A percentile compares a stretch with the other conserved stretches of the same genome.
Evolutionary conservation across 35 echinoderm and acorn worm genomes (phyloP).

Genomic region (Stichopus chloronotus): DNA sequence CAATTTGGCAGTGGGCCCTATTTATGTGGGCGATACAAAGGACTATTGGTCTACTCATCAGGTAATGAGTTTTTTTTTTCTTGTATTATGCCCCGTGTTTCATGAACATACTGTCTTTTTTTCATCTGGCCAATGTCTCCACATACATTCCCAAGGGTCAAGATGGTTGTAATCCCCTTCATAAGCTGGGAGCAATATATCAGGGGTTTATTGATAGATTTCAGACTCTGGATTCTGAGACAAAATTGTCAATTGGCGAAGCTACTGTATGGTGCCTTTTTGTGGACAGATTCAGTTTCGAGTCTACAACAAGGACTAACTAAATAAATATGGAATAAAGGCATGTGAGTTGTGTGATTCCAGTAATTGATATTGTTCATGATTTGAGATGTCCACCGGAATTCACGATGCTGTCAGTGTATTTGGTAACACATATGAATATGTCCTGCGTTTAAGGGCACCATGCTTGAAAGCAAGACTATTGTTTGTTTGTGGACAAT

Average conservation of each 20-base stretch:
- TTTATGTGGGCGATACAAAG: too few species aligned
- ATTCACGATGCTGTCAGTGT: background rate
- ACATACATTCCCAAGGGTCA: background rate
- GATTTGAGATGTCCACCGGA: constrained; percentile 40
- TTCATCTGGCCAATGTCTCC: background rate
- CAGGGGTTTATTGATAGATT: background rate
- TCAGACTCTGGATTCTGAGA: background rate
- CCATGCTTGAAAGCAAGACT: background rate
- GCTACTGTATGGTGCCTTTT: constrained; percentile 21
- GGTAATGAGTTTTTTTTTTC: too few species aligned
- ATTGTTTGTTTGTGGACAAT: constrained; percentile 24
- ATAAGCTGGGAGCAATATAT: constrained; percentile 8
- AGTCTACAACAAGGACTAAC: constrained; percentile 40
- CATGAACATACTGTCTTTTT: constrained; percentile 2
- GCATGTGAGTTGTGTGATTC: constrained; percentile 42
- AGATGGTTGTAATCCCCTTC: background rate
- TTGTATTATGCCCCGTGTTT: too few species aligned
- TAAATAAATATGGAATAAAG: constrained; percentile 57
- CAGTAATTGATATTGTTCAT: background rate
- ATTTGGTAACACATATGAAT: too few species aligned
- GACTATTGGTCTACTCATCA: too few species aligned
- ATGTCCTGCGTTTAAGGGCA: background rate
- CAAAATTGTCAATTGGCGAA: constrained; percentile 23
- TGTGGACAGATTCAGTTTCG: constrained; percentile 39
- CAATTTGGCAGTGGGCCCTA: too few species aligned